Base-by-base conservation (phyloP, 1,140 invertebrate genomes). In the Onthophagus taurus region DNA sequence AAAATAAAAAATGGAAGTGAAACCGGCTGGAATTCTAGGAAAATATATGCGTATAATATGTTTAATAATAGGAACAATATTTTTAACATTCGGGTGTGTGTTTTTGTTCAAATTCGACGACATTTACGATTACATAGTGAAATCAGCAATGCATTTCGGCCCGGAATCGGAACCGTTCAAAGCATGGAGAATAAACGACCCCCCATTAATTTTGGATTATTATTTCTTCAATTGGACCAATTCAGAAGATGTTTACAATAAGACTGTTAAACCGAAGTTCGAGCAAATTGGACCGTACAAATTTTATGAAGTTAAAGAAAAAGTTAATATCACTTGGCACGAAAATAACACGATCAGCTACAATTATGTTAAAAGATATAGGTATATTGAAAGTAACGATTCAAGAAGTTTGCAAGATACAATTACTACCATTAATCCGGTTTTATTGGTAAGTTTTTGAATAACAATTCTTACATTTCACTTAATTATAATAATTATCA, bases 211-310 rank as follows among this genome's bases (percentile, higher is more conserved):
- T 3, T 2, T 89, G 16, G 77, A 82, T 46, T 69, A 88, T 38
- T 80, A 81, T 57, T 65, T 89, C 43, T 89, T 84, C 58, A 88
- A 89, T 63, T 88, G 84, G 83, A 88, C 84, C 0, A 89, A 89
- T 63, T 64, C 79, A 0, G 60, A 78, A n/a, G 64, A 77, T 4
- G 72, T 82, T 18, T 42, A 45, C 23, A 38, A 48, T 34, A 21
- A 49, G 48, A 5, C 49, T 4, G 61, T 59, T 2, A 77, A 77
- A 48, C 75, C 75, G 12, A 65, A 58, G 21, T 67, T 78, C 19
- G 63, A 65, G 19, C 65, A 79, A 60, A 19, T 75, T 5, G 85
- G 85, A 38, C 86, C 86, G 0, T 88, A 86, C 56, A 70, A 75
- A 4, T 82, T 70, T 51, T 77, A 73, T 12, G 82, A 85, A 61